These are phyloP conservation scores for Kryphioiulus occultus DNA, from an alignment of 2,888 invertebrate genomes.

Conservation along the genomic window DNA sequence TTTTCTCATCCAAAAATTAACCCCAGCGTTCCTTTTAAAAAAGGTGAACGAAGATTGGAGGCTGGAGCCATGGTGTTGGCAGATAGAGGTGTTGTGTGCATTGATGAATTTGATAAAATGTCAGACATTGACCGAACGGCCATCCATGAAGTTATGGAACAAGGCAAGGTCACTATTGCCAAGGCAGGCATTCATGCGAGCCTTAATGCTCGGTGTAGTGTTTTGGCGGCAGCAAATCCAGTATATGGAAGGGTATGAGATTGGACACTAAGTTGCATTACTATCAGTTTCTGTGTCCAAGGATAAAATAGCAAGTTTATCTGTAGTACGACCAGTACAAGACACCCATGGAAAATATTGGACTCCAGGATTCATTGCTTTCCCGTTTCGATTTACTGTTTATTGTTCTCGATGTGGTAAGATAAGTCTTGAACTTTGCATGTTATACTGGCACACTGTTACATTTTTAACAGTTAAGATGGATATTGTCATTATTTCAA, in stretches of 20 bases:
- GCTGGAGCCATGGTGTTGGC: slow-evolving; percentile 99
- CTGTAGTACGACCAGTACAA: slow-evolving; percentile 96
- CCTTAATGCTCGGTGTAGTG: slow-evolving; percentile 95
- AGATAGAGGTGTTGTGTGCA: slow-evolving; percentile 96
- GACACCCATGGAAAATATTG: slow-evolving; percentile 99
- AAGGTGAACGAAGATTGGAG: slow-evolving; percentile 75
- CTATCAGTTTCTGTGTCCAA: not conserved
- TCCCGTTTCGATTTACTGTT: slow-evolving; percentile 99
- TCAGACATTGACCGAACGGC: slow-evolving; percentile 98
- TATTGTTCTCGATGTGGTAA: slow-evolving; percentile 90
- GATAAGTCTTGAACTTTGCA: slow-evolving; percentile 19
- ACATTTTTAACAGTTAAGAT: not conserved
- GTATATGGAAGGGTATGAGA: slow-evolving; percentile 87
- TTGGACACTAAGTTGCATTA: not conserved
- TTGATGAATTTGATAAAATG: slow-evolving; percentile 99
- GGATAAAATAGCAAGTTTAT: slow-evolving; percentile 24
- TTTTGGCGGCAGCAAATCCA: slow-evolving; percentile 99
- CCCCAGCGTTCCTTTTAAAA: not conserved
- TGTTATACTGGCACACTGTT: not conserved
- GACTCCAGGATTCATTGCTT: slow-evolving; percentile 93
- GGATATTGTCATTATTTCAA: slow-evolving; percentile 56
- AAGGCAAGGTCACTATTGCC: slow-evolving; percentile 92
- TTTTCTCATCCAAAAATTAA: not conserved
- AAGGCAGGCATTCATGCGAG: slow-evolving; percentile 98
- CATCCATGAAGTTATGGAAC: slow-evolving; percentile 99